Percentiles rank a stretch among this genome's conserved stretches.
Evolutionary conservation across 2,113 vertebrate genomes (phyloP).

Genomic region (Phaethon lepturus): DNA sequence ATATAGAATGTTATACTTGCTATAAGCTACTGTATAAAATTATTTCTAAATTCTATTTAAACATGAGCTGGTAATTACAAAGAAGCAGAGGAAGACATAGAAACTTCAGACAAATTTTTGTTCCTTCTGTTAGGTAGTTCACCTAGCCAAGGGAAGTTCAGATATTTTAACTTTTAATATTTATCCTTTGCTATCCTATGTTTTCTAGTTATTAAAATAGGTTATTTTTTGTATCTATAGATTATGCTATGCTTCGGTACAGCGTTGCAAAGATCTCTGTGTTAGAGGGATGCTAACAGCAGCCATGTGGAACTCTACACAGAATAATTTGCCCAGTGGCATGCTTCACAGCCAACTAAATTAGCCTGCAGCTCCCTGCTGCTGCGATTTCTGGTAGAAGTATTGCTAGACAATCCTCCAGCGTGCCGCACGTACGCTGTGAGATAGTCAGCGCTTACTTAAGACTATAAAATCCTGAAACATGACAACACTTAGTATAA

Average conservation of each 20-base stretch:
- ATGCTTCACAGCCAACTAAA: neutral
- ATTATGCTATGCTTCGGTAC: neutral
- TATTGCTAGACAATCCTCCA: neutral
- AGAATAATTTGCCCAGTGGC: neutral
- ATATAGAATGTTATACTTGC: neutral
- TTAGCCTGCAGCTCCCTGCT: constrained; percentile 25
- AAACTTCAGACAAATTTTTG: neutral
- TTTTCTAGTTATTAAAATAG: neutral
- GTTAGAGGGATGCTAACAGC: neutral
- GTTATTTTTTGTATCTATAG: neutral
- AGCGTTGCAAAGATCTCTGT: neutral
- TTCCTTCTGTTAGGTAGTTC: neutral
- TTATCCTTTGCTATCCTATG: neutral
- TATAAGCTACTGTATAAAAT: neutral
- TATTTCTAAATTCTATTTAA: neutral
- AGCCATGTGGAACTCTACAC: neutral
- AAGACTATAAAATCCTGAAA: neutral
- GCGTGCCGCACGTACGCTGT: neutral
- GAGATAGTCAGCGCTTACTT: neutral
- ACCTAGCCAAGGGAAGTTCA: neutral
- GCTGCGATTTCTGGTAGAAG: neutral
- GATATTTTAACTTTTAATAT: neutral
- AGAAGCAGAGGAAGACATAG: neutral
- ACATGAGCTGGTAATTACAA: neutral
- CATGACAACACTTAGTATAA: neutral